Base-by-base conservation (phyloP, 2,113 vertebrate genomes). In the Triplophysa siluroides region DNA sequence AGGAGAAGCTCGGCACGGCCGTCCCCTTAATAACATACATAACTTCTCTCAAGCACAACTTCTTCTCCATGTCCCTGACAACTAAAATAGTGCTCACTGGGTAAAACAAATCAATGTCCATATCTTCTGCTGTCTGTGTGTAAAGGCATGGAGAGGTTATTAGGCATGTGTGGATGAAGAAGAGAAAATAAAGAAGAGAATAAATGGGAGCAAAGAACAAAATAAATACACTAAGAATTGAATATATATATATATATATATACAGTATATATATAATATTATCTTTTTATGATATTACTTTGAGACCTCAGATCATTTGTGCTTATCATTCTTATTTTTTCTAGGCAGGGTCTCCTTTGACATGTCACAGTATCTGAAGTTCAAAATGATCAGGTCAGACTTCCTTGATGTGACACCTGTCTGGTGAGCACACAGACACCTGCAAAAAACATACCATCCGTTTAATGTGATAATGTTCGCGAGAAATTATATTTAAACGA, bases 1-100 rank as follows among this genome's bases (percentile, higher is more conserved):
- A 54, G 21, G 78, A 63, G 61, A 54, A 65, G 60, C 60, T 19
- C 26, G 6, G 60, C 68, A 38, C 68, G 52, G 60, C 43, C 68
- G 13, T 72, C 61, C 69, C 66, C 75, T 54, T 78, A 78, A 82
- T 78, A 82, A 82, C 81, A 78, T 63, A 56, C 67, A 61, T 18
- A 64, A 65, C 61, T 78, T 71, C 75, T 65, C 60, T 71, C 50
- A n/a, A 47, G 61, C 58, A 52, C 68, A 50, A 61, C 41, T 61
- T 33, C 56, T 76, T 21, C 52, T 41, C 41, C 73, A 21, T 63
- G 58, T 45, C 66, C 74, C 75, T 70, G 14, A 52, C 79, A 62
- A 81, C 38, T 81, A 14, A 76, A 76, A 76, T 52, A 47, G 54
- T 23, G 52, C 66, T 71, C 58, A 71, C 14, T 18, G 14, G 47